Evolutionary conservation across 2,888 invertebrate species (phyloP).

Genomic region (Chrysodeixis includens): DNA sequence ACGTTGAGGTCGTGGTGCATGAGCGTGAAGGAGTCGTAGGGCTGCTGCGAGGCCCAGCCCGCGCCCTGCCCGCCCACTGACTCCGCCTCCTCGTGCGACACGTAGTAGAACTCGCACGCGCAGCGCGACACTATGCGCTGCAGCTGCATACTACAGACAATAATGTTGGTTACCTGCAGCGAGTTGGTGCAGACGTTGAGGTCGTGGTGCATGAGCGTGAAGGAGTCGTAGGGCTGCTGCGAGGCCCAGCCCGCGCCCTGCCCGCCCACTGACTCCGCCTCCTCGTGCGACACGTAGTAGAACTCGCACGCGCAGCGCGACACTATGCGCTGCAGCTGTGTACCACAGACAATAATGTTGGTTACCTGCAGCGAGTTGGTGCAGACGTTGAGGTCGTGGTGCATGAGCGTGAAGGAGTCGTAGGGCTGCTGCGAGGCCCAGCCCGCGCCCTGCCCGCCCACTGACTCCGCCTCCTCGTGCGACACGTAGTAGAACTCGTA

Average conservation of each 20-base stretch:
- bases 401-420: slow-evolving; percentile 99
- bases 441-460: slow-evolving; percentile 81
- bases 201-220: slow-evolving; percentile 99
- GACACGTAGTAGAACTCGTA: slow-evolving; percentile 99
- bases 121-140: slow-evolving; percentile 99
- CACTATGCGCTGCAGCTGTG: slow-evolving; percentile 98
- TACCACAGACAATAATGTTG: no score
- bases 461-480: slow-evolving; percentile 94
- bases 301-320: slow-evolving; percentile 99
- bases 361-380: slow-evolving; percentile 96
- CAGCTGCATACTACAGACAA: no score
- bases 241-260: slow-evolving; percentile 92
- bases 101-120: slow-evolving; percentile 99
- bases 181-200: slow-evolving; percentile 99
- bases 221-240: slow-evolving; percentile 96
- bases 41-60: slow-evolving; percentile 93
- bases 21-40: slow-evolving; percentile 98
- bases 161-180: slow-evolving; percentile 88
- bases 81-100: slow-evolving; percentile 96
- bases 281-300: slow-evolving; percentile 98
- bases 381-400: slow-evolving; percentile 99
- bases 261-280: slow-evolving; percentile 87
- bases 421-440: slow-evolving; percentile 95
- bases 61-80: slow-evolving; percentile 74
- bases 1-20: slow-evolving; percentile 99